Evolutionary conservation across 2,888 invertebrate species (phyloP).

Genomic region (Leucania comma): DNA sequence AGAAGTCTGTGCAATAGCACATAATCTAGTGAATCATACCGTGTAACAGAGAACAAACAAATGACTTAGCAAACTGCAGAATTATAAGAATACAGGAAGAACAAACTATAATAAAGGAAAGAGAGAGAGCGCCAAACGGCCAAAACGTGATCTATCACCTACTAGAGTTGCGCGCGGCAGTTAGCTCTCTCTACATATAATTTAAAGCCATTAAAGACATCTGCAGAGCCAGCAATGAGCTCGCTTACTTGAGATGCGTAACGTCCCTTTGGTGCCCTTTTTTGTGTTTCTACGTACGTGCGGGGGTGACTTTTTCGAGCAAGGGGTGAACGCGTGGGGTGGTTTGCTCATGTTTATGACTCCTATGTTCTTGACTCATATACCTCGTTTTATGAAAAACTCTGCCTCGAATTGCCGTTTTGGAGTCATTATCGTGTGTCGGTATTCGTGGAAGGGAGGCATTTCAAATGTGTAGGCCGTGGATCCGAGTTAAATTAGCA

Average conservation of each 20-base stretch:
- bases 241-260: slow-evolving; percentile 89
- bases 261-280: slow-evolving; percentile 89
- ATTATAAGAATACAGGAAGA: slow-evolving; percentile 53
- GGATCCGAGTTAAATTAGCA: slow-evolving; percentile 73
- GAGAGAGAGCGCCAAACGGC: slow-evolving; percentile 57
- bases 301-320: slow-evolving; percentile 90
- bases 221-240: slow-evolving; percentile 89
- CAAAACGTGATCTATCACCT: slow-evolving; percentile 84
- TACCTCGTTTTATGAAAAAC: slow-evolving; percentile 88
- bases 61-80: slow-evolving; percentile 36
- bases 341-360: slow-evolving; percentile 85
- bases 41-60: slow-evolving; percentile 24
- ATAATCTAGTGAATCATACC: neutral
- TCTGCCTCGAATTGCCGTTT: slow-evolving; percentile 83
- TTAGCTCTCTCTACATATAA: slow-evolving; percentile 90
- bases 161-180: slow-evolving; percentile 79
- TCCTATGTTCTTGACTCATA: slow-evolving; percentile 89
- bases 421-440: slow-evolving; percentile 82
- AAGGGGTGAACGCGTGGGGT: slow-evolving; percentile 89
- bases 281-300: slow-evolving; percentile 88
- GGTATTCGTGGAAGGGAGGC: slow-evolving; percentile 73
- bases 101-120: slow-evolving; percentile 40
- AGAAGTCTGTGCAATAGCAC: neutral
- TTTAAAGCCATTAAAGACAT: slow-evolving; percentile 91
- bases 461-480: slow-evolving; percentile 68